Base-by-base conservation (phyloP, 2,797 vertebrate genomes). In the Karalla daura region DNA sequence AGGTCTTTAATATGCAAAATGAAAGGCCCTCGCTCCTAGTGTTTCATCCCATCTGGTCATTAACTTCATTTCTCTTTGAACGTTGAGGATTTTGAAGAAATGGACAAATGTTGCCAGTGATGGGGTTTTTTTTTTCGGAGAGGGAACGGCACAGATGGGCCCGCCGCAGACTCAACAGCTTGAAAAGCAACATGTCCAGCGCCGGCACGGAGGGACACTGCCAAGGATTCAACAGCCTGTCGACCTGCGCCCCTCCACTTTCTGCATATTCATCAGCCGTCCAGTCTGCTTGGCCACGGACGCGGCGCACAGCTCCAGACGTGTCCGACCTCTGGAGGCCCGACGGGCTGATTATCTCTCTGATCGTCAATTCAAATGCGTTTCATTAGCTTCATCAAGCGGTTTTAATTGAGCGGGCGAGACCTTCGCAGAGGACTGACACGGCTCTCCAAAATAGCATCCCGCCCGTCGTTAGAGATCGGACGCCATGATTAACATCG, bases 121-220 rank as follows among this genome's bases (percentile, higher is more conserved):
- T 77, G 63, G 70, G n/a, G n/a, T n/a, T n/a, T n/a, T n/a, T n/a
- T n/a, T n/a, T 81, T 86, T 83, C 50, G 39, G 40, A 46, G 74
- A 81, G 52, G 63, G 76, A 88, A 77, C 47, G 52, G 89, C 85
- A 88, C 91, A 92, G 90, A 93, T 93, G 91, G 92, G 78, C 78
- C 68, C 12, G 78, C 85, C 87, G 90, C 86, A 88, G 83, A 80
- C 79, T 70, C 59, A 91, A 90, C 91, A 93, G 91, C 91, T 92
- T 92, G 92, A 91, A 83, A 89, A 89, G 78, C 86, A 91, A 91
- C 89, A 91, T 90, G 91, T 91, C 87, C 83, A 80, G 81, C 44
- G 43, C 88, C 46, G 68, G 79, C 56, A 0, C 65, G 43, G 63
- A 80, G 62, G 60, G 74, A 80, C 63, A 8, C 63, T 83, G 89